These are phyloP conservation scores for Fregetta grallaria DNA, from an alignment of 2,113 vertebrate species.

Conservation along the genomic window DNA sequence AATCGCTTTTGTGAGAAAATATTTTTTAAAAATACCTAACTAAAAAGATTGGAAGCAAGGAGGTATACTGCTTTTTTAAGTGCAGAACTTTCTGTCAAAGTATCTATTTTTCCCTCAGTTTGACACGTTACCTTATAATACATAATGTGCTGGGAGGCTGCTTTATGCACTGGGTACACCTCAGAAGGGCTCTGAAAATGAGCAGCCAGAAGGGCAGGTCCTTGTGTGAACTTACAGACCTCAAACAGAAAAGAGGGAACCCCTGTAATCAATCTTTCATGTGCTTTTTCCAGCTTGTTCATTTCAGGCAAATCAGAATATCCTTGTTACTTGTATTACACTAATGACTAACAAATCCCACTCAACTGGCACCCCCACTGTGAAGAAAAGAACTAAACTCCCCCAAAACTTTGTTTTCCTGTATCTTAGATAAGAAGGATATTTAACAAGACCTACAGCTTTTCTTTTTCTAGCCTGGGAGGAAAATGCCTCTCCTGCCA, in stretches of 20 bases:
- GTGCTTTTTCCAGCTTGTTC: neutral
- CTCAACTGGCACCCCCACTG: neutral
- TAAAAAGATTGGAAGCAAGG: neutral
- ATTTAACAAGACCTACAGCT: neutral
- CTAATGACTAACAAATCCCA: neutral
- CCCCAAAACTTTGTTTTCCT: neutral
- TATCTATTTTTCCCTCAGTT: constrained; percentile 34
- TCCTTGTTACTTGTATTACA: neutral
- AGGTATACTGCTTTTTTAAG: neutral
- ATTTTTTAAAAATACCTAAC: neutral
- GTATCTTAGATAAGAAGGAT: neutral
- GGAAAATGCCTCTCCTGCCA: neutral
- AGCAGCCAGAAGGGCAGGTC: neutral
- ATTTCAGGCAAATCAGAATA: neutral
- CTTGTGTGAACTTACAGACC: neutral
- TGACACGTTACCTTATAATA: neutral
- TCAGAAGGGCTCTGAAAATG: neutral
- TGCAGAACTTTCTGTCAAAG: neutral
- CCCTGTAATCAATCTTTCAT: neutral
- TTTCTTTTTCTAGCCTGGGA: neutral
- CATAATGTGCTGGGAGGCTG: neutral
- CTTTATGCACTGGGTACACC: neutral
- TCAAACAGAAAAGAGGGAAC: neutral
- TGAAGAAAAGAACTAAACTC: neutral
- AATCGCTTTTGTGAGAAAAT: neutral